Evolutionary conservation across 2,888 invertebrate species (phyloP).

Genomic region (Drosophila kuntzei): DNA sequence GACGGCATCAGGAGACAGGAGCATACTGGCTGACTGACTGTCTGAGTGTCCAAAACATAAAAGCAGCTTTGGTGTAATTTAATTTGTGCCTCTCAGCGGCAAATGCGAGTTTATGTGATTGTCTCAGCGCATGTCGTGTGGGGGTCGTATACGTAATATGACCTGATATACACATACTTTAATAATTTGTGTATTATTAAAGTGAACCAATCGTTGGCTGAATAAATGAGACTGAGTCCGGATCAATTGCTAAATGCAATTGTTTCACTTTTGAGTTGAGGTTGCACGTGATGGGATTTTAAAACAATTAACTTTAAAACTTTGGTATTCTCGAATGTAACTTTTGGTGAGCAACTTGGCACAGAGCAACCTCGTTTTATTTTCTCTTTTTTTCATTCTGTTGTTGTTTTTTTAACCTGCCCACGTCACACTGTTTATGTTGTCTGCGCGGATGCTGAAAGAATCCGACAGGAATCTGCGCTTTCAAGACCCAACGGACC

Average conservation of each 20-base stretch:
- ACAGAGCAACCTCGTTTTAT: conserved; percentile 25
- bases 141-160: conserved; percentile 33
- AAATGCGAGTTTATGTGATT: conserved; percentile 77
- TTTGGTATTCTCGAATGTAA: conserved; percentile 47
- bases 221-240: conserved; percentile 51
- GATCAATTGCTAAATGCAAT: conserved; percentile 26
- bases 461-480: conserved; percentile 67
- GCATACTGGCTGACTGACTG: conserved; percentile 7
- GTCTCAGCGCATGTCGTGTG: conserved; percentile 30
- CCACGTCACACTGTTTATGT: conserved; percentile 60
- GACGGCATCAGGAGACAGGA: conserved; percentile 23
- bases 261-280: conserved; percentile 32
- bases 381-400: conserved; percentile 13
- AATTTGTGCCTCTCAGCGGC: conserved; percentile 69
- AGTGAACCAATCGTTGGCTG: conserved; percentile 53
- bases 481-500: conserved; percentile 47
- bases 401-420: conserved; percentile 26
- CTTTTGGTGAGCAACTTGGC: conserved; percentile 43
- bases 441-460: conserved; percentile 55
- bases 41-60: conserved; percentile 57
- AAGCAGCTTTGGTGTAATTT: conserved; percentile 77
- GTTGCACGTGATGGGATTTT: conserved; percentile 60
- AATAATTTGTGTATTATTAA: conserved; percentile 54
- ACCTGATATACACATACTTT: conserved; percentile 37
- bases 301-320: conserved; percentile 76